phyloP scores from a whole-genome alignment of 2,113 vertebrate genomes.

The Butastur rufipennis region DNA sequence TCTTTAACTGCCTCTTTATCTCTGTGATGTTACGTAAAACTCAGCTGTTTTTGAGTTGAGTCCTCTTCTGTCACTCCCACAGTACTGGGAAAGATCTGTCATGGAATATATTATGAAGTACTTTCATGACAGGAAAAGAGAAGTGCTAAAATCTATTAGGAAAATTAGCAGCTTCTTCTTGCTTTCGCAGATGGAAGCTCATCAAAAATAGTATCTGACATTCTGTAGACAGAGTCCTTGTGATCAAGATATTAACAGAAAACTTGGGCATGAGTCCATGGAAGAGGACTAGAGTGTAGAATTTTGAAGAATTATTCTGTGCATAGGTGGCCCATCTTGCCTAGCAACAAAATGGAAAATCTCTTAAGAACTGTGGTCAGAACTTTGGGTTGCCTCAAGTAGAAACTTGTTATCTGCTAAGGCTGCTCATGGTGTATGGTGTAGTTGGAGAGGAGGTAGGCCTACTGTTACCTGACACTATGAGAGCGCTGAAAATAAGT shows the following conservation, averaged over 20 bases:
- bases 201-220: slow-evolving; percentile 66
- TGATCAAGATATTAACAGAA: slow-evolving; percentile 61
- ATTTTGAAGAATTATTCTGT: slow-evolving; percentile 29
- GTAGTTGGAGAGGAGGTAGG: neutral
- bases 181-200: slow-evolving; percentile 58
- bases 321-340: slow-evolving; percentile 32
- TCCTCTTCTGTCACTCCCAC: slow-evolving; percentile 65
- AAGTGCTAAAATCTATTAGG: slow-evolving; percentile 67
- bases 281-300: slow-evolving; percentile 22
- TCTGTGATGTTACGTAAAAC: slow-evolving; percentile 51
- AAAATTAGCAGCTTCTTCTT: slow-evolving; percentile 58
- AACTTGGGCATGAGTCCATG: slow-evolving; percentile 46
- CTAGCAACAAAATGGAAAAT: slow-evolving; percentile 45
- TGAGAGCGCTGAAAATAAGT: neutral
- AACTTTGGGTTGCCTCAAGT: neutral
- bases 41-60: slow-evolving; percentile 51
- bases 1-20: slow-evolving; percentile 33
- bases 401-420: neutral
- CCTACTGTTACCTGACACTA: neutral
- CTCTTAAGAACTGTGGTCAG: neutral
- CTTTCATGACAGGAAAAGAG: slow-evolving; percentile 59
- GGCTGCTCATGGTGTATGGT: neutral
- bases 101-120: slow-evolving; percentile 61
- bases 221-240: slow-evolving; percentile 61
- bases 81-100: slow-evolving; percentile 56